phyloP scores from a whole-genome alignment of 1,140 invertebrate genomes.

The Antheraea pernyi region DNA sequence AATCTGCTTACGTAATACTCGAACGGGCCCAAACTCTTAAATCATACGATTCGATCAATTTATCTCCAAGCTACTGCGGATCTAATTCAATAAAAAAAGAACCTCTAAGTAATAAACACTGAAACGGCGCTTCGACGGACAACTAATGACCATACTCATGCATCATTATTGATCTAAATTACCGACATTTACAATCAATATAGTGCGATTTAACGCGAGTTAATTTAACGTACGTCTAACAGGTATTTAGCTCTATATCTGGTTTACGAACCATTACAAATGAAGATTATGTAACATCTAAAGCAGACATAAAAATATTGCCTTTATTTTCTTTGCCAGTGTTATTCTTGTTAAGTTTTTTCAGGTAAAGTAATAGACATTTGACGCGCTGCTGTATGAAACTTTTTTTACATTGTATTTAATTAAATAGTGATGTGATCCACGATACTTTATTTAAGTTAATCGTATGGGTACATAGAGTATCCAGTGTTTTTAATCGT shows the following conservation, averaged over 20 bases:
- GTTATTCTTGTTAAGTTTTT: too few relatives aligned
- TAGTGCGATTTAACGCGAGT: not conserved
- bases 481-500: too few relatives aligned
- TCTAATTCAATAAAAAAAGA: not conserved
- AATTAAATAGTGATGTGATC: too few relatives aligned
- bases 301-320: too few relatives aligned
- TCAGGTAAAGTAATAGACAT: too few relatives aligned
- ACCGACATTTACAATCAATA: not conserved
- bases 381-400: too few relatives aligned
- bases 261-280: not conserved
- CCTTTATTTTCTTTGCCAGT: too few relatives aligned
- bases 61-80: not conserved
- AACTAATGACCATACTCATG: not conserved
- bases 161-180: constrained; percentile 3
- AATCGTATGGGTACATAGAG: too few relatives aligned
- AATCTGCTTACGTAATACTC: not conserved
- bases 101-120: not conserved
- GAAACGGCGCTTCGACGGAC: not conserved
- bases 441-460: too few relatives aligned
- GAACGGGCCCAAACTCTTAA: not conserved
- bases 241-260: not conserved
- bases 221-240: constrained; percentile 1
- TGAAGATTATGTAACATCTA: not conserved
- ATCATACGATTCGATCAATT: not conserved
- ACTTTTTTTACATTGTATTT: too few relatives aligned